Evolutionary conservation across 2,888 invertebrate genomes (phyloP).

Genomic region (Tenthredo scrophulariae): DNA sequence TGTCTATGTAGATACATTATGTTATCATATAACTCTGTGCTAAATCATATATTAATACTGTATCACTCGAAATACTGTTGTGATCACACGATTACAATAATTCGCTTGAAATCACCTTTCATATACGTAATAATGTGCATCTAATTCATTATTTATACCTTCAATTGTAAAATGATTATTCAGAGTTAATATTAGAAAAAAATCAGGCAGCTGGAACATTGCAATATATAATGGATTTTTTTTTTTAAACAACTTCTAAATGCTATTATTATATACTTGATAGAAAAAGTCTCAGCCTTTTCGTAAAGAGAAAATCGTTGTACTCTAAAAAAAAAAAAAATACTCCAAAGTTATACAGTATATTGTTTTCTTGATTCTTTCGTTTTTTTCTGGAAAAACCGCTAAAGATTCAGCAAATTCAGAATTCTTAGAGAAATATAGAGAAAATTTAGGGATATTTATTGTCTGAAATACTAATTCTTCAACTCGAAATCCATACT

Average conservation of each 20-base stretch:
- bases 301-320: neutral
- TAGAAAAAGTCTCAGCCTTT: neutral
- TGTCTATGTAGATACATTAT: neutral
- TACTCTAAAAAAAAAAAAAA: neutral
- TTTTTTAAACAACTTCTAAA: neutral
- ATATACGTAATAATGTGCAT: neutral
- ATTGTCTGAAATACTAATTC: neutral
- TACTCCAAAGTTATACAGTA: no score
- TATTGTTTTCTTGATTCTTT: neutral
- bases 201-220: neutral
- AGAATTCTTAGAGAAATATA: neutral
- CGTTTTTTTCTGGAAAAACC: neutral
- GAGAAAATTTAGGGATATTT: neutral
- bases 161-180: neutral
- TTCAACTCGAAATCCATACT: neutral
- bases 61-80: slow-evolving; percentile 9
- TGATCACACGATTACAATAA: neutral
- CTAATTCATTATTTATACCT: neutral
- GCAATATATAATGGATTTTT: neutral
- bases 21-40: slow-evolving; percentile 13
- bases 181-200: neutral
- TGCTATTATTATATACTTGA: neutral
- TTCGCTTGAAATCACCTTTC: neutral
- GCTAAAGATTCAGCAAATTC: neutral
- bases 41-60: neutral